Evolutionary conservation across 1,140 invertebrate species (phyloP).

Genomic region (Lysiphlebus fabarum): DNA sequence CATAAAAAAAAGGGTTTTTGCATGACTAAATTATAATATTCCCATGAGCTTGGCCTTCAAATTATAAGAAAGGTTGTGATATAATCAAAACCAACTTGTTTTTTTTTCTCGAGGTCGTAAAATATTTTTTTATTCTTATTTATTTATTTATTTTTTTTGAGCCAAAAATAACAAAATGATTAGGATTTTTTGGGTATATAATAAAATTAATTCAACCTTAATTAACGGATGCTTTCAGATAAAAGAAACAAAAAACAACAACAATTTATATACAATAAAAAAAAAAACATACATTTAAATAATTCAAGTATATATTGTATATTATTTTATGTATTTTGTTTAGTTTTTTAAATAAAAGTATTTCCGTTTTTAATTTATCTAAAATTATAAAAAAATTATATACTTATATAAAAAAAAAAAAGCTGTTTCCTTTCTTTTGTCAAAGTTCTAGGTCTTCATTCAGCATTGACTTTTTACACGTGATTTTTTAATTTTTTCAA

Average conservation of each 20-base stretch:
- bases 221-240: conserved; percentile 23
- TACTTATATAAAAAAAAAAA: no score
- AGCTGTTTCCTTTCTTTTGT: background rate
- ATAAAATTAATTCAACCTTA: conserved; percentile 23
- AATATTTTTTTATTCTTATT: conserved; percentile 17
- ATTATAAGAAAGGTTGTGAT: conserved; percentile 13
- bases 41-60: conserved; percentile 20
- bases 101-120: conserved; percentile 9
- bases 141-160: conserved; percentile 16
- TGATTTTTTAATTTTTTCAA: no score
- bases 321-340: no score
- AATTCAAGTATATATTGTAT: no score
- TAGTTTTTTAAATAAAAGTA: no score
- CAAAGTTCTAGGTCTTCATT: conserved; percentile 2
- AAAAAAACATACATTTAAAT: no score
- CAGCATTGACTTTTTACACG: background rate
- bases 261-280: no score
- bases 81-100: conserved; percentile 4
- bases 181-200: conserved; percentile 15
- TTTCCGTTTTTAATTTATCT: no score
- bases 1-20: conserved; percentile 19
- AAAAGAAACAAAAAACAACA: no score
- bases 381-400: no score
- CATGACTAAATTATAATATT: background rate
- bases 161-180: background rate